Evolutionary conservation across 2,113 vertebrate genomes (phyloP).

Genomic region (Struthio camelus): DNA sequence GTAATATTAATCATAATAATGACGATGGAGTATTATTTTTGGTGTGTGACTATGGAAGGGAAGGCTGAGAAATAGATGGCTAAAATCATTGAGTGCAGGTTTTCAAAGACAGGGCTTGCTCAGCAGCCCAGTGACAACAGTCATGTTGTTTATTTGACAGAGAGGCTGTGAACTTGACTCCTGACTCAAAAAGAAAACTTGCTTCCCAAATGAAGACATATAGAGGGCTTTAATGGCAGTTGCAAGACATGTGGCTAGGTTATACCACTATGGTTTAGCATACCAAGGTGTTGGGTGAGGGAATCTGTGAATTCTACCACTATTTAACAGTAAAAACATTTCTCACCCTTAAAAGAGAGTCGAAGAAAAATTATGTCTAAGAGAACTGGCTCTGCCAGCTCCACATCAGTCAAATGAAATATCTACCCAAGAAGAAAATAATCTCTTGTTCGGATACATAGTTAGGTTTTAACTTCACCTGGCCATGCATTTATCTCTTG

Average conservation of each 20-base stretch:
- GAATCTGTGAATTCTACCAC: neutral
- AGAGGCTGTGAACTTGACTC: conserved; percentile 49
- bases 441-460: neutral
- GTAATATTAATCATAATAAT: neutral
- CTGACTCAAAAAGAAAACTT: conserved; percentile 35
- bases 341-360: neutral
- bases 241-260: conserved; percentile 25
- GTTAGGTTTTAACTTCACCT: neutral
- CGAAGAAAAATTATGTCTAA: neutral
- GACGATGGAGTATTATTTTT: neutral
- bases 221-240: conserved; percentile 25
- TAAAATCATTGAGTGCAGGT: conserved; percentile 40
- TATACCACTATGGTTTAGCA: neutral
- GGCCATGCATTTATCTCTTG: neutral
- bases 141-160: conserved; percentile 50
- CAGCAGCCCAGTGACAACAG: conserved; percentile 59
- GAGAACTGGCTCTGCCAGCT: neutral
- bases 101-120: conserved; percentile 60
- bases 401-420: accelerated
- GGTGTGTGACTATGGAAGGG: neutral
- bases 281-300: neutral
- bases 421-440: neutral
- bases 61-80: conserved; percentile 50
- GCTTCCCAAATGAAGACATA: conserved; percentile 35
- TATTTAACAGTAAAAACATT: neutral